Percentiles rank a stretch among this genome's conserved stretches.
Evolutionary conservation across 2,113 vertebrate species (phyloP).

Genomic region (Acrocephalus kingi): DNA sequence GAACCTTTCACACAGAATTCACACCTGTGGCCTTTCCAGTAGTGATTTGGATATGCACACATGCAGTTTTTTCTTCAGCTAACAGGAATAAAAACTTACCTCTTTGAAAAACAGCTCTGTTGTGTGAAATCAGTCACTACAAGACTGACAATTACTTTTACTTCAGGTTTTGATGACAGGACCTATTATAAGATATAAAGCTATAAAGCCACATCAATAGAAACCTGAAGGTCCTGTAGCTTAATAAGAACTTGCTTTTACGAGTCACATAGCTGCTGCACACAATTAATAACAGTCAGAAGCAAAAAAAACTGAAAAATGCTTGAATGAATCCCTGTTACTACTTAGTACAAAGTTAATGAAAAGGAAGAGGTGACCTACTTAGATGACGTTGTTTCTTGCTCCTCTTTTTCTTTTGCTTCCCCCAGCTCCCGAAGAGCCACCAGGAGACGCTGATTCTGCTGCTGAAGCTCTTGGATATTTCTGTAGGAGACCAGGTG

Average conservation of each 20-base stretch:
- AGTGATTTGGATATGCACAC: background rate
- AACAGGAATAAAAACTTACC: background rate
- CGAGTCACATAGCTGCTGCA: background rate
- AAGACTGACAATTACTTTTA: background rate
- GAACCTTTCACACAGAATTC: background rate
- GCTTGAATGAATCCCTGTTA: background rate
- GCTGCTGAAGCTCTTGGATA: conserved; percentile 94
- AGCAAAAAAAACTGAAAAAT: background rate
- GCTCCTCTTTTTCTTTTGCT: conserved; percentile 87
- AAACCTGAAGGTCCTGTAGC: background rate
- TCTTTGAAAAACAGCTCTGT: background rate
- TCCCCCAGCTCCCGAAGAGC: conserved; percentile 92
- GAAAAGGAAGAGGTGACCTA: conserved; percentile 40
- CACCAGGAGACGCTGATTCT: conserved; percentile 92
- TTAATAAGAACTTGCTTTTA: background rate
- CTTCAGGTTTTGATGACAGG: background rate
- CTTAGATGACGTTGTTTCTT: conserved; percentile 83
- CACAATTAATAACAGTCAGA: background rate
- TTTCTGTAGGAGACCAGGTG: conserved; percentile 93
- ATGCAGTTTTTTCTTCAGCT: background rate
- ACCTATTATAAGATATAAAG: background rate
- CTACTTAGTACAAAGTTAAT: background rate
- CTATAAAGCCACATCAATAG: background rate
- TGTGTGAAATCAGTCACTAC: background rate
- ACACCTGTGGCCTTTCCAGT: background rate